Base-by-base conservation (phyloP, 1,140 invertebrate genomes). In the Drosophila eugracilis region DNA sequence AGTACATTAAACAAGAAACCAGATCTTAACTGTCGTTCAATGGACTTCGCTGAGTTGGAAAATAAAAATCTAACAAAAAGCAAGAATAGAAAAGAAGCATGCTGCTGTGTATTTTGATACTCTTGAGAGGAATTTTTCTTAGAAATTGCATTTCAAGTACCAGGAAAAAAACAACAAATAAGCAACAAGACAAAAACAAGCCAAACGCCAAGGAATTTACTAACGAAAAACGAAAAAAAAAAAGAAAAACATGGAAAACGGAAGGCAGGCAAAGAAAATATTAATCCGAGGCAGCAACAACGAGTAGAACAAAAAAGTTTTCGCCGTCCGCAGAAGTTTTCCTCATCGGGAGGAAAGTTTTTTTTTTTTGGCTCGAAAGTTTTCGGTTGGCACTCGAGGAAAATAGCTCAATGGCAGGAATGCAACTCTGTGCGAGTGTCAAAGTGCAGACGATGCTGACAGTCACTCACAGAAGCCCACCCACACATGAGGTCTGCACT, bases 121-220 rank as follows among this genome's bases (percentile, higher is more conserved):
- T 66, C 48, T 77, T 65, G 62, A 74, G 55, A 24, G 47, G 59
- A 79, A 77, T 69, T 77, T 77, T 80, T 80, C 77, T 66, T 50
- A 54, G 53, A 74, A 76, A 85, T 86, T 77, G 81, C 58, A 80
- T 66, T 86, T 54, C 66, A 55, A 85, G 50, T 74, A 26, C 32
- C 32, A 54, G 15, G 26, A 6, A 71, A 17, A 30, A 48, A 32
- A 58, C 57, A 72, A 72, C 66, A 72, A 80, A 66, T 58, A 59
- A 42, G 17, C 24, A 49, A 32, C 14, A 24, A 52, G 28, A 21
- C 15, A 50, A 58, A 58, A 34, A 52, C 4, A 22, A n/a, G 52
- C 30, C 17, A 22, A 45, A 41, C 48, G 54, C 32, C 41, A 17
- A 26, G 66, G 76, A 86, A 86, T 74, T 66, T 62, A 26, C 12